Evolutionary conservation across 2,888 invertebrate genomes (phyloP).

Genomic region (Drosophila percnosoma): DNA sequence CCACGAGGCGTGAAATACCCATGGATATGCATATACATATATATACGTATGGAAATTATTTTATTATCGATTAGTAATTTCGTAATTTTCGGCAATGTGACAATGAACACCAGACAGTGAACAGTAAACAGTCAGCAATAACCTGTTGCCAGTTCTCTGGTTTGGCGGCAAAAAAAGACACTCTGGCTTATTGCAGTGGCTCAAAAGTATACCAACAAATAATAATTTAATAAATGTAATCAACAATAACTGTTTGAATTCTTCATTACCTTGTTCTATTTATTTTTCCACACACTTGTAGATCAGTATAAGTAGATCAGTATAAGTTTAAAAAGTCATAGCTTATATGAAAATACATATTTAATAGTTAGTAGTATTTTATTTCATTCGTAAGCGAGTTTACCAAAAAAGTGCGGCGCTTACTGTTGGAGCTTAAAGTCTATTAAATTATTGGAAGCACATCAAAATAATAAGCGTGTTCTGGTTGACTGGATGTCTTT

Average conservation of each 20-base stretch:
- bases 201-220: neutral
- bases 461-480: neutral
- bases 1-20: conserved; percentile 18
- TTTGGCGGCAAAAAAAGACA: neutral
- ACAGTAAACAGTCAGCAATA: conserved; percentile 1
- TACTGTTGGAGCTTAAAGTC: no score
- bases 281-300: neutral
- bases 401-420: no score
- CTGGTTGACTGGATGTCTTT: neutral
- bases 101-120: conserved; percentile 34
- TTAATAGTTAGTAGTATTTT: no score
- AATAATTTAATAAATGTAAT: neutral
- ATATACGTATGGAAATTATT: neutral
- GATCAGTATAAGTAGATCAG: no score
- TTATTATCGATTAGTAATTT: neutral
- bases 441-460: no score
- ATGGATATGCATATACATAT: neutral
- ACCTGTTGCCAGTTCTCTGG: conserved; percentile 2
- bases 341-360: no score
- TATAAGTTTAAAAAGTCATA: no score
- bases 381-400: no score
- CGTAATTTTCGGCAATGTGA: conserved; percentile 37
- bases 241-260: neutral
- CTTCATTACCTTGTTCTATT: neutral
- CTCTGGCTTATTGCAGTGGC: neutral